Conservation (phyloP, 2,797 vertebrate species). For the Galaxias olidus region DNA sequence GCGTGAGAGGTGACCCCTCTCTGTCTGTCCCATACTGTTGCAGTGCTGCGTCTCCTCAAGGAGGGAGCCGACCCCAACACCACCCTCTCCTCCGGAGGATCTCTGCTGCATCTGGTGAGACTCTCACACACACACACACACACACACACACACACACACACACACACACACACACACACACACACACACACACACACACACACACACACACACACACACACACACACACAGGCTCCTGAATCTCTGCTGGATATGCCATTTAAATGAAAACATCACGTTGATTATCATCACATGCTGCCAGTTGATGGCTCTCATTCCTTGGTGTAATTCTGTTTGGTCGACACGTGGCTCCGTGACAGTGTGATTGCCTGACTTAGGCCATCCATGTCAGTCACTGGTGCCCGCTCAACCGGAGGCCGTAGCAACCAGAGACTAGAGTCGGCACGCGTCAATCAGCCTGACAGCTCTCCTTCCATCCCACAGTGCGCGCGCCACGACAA, state of each 20-base stretch:
- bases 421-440: too few species aligned
- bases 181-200: not conserved
- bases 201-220: not conserved
- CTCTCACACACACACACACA: conserved; percentile 22
- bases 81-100: conserved; percentile 82
- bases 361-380: too few species aligned
- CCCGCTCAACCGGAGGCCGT: too few species aligned
- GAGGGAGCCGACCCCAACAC: conserved; percentile 84
- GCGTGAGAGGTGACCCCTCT: not conserved
- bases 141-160: conserved; percentile 19
- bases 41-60: conserved; percentile 89
- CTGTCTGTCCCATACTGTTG: conserved; percentile 56
- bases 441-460: not conserved
- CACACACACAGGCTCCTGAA: too few species aligned
- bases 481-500: conserved; percentile 96
- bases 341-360: too few species aligned
- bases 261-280: too few species aligned
- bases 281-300: too few species aligned
- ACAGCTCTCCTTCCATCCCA: conserved; percentile 1
- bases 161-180: conserved; percentile 6
- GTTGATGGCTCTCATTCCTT: too few species aligned
- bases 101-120: conserved; percentile 93
- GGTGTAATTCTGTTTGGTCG: too few species aligned
- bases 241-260: too few species aligned
- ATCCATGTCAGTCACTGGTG: too few species aligned